phyloP scores from a whole-genome alignment of 92 coral and sea anemone genomes.

The Porites divaricata region DNA sequence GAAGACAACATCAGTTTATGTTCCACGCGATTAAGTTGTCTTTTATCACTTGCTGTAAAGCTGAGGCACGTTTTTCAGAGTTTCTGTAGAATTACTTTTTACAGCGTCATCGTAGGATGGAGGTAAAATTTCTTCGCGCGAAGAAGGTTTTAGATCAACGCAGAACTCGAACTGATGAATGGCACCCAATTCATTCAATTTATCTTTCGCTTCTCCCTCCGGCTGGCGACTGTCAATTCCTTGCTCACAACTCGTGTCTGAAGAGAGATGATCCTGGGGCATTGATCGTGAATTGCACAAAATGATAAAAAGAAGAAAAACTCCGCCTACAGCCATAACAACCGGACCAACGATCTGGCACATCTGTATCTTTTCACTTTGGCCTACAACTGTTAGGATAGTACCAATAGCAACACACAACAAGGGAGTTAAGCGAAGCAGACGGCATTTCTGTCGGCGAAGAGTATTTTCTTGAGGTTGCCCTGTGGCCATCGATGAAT shows the following conservation, averaged over 20 bases:
- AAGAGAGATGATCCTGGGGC: background rate
- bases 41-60: background rate
- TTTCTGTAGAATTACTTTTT: background rate
- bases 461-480: background rate
- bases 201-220: background rate
- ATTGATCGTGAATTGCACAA: background rate
- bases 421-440: background rate
- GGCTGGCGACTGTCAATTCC: background rate
- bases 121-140: background rate
- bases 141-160: background rate
- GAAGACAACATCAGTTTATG: background rate
- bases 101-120: constrained; percentile 25
- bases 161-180: constrained; percentile 10
- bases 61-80: background rate
- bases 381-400: background rate
- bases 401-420: background rate
- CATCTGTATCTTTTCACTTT: background rate
- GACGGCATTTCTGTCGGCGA: background rate
- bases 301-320: background rate
- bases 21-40: too few species aligned
- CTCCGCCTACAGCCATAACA: background rate
- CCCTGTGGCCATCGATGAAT: background rate
- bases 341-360: background rate
- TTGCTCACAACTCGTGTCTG: background rate
- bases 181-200: constrained; percentile 4